Percentiles rank a stretch among this genome's conserved stretches.
These are phyloP conservation scores for Ricordea florida DNA, from an alignment of 92 coral and sea anemone genomes.

Conservation along the genomic window DNA sequence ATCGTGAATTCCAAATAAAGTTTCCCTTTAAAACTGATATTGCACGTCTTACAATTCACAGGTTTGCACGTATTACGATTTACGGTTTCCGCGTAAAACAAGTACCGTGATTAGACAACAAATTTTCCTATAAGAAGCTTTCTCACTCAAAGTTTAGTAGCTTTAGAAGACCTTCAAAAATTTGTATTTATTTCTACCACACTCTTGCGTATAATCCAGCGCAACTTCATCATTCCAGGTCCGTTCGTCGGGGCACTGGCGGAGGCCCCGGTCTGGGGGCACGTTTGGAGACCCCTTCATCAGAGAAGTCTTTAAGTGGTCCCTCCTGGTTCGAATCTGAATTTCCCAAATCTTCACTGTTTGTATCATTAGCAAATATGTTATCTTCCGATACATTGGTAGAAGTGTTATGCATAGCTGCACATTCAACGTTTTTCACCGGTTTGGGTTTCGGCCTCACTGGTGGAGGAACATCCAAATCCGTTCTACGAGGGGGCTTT, in stretches of 20 bases:
- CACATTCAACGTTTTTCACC: neutral
- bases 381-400: neutral
- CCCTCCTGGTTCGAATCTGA: neutral
- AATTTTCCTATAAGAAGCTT: too few species aligned
- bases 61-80: too few species aligned
- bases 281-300: neutral
- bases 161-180: too few species aligned
- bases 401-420: neutral
- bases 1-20: too few species aligned
- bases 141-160: too few species aligned
- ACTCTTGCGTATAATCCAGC: too few species aligned
- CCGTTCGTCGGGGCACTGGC: constrained; percentile 67
- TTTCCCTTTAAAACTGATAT: too few species aligned
- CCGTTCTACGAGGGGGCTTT: constrained; percentile 3
- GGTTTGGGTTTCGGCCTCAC: constrained; percentile 44
- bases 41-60: too few species aligned
- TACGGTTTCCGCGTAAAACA: too few species aligned
- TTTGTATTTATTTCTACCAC: too few species aligned
- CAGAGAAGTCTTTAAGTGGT: neutral
- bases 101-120: too few species aligned
- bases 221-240: constrained; percentile 61
- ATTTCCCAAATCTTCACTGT: neutral
- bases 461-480: constrained; percentile 22
- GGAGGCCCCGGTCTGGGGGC: constrained; percentile 46
- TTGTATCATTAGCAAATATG: neutral